Base-by-base conservation (phyloP, 2,797 vertebrate species). In the Bucorvus abyssinicus region DNA sequence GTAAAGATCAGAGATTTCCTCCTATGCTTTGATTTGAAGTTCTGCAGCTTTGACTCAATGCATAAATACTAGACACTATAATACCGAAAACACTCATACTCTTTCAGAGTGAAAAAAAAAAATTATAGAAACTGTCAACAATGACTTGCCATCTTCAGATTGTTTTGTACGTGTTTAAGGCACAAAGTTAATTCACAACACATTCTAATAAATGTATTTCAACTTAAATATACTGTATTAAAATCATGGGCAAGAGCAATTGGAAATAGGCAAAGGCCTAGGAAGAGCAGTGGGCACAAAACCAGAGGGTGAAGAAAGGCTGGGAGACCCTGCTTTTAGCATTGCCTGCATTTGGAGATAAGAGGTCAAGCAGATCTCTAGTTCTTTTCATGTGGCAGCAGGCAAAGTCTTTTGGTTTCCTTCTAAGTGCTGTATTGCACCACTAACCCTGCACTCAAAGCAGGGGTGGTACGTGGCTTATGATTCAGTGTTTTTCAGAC, bases 1-100 rank as follows among this genome's bases (percentile, higher is more conserved):
- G 93, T 81, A 71, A 93, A 96, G 90, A 97, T 96, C 94, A 95
- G 96, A 97, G 65, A 82, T 94, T 93, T 89, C 65, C 38, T 87
- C 73, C 42, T 61, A 23, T 83, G 74, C 78, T 93, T 97, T 96
- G 94, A 93, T 95, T 94, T 93, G 84, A 75, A 83, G 38, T 74
- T 50, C 64, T 77, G 27, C 44, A 45, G n/a, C 45, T 95, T 90
- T 89, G 53, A 78, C 77, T 90, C 56, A 61, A 19, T 89, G 56
- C 53, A 76, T 86, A 89, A 71, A 69, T 53, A 47, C 61, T 50
- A 53, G 87, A 57, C 4, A 5, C 12, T 67, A 2, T 17, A 69
- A 69, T 40, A 42, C 36, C 40, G 52, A 60, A 70, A 85, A 80
- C 42, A 81, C 14, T 34, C 16, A n/a, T 40, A 7, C 23, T 32